phyloP scores from a whole-genome alignment of 1,140 invertebrate species.

The Melanaphis sacchari region DNA sequence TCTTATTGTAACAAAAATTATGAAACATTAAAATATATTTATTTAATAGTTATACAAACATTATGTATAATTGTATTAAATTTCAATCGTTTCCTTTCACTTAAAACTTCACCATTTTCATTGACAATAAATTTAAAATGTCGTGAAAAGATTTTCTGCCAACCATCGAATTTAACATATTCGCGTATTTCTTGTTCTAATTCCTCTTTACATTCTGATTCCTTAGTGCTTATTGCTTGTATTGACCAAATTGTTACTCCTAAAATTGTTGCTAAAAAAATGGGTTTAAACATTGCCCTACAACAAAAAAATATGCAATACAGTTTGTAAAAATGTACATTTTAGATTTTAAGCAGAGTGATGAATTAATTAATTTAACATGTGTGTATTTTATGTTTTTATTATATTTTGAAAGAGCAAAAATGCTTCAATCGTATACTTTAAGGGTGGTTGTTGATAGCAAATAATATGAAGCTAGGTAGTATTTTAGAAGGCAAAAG shows the following conservation, averaged over 20 bases:
- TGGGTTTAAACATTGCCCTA: neutral
- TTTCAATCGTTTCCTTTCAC: neutral
- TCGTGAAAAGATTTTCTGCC: constrained; percentile 30
- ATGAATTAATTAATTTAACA: neutral
- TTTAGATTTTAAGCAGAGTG: neutral
- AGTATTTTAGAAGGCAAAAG: neutral
- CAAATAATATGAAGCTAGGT: accelerated
- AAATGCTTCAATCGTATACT: neutral
- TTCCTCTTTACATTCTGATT: constrained; percentile 17
- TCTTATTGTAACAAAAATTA: neutral
- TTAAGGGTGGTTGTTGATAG: neutral
- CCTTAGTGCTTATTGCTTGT: neutral
- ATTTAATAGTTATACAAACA: neutral
- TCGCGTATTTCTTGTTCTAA: neutral
- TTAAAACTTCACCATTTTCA: neutral
- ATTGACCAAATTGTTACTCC: neutral
- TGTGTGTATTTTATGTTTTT: neutral
- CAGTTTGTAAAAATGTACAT: neutral
- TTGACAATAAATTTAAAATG: constrained; percentile 39
- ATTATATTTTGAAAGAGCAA: neutral
- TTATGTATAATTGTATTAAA: constrained; percentile 40
- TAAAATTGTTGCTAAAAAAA: neutral
- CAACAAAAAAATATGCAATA: neutral
- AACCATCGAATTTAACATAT: constrained; percentile 27
- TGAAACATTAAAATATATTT: neutral